These are phyloP conservation scores for Carabus problematicus DNA, from an alignment of 2,888 invertebrate species.

Conservation along the genomic window DNA sequence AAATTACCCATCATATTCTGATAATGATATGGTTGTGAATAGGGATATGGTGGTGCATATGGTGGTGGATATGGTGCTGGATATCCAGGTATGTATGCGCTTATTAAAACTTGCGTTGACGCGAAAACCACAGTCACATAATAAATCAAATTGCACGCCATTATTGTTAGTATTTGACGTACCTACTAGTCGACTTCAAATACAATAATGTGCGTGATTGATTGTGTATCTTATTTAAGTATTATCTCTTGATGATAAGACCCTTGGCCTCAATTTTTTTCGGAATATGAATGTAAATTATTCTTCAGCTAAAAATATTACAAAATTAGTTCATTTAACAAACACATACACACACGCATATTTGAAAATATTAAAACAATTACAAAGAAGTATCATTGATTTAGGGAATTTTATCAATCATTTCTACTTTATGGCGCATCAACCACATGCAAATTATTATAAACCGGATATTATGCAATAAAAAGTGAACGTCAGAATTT, in stretches of 20 bases:
- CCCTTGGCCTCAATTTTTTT: constrained; percentile 24
- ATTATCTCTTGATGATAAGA: constrained; percentile 27
- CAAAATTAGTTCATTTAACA: too few species aligned
- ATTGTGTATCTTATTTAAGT: constrained; percentile 11
- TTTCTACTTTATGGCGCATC: too few species aligned
- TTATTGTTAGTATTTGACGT: constrained; percentile 1
- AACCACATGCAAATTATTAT: too few species aligned
- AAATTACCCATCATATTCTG: background rate
- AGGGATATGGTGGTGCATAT: constrained; percentile 12
- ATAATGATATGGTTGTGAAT: constrained; percentile 7
- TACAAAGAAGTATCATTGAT: too few species aligned
- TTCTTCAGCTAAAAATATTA: too few species aligned
- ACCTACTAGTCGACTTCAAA: background rate
- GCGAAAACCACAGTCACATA: constrained; percentile 16
- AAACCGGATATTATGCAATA: too few species aligned
- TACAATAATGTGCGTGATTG: background rate
- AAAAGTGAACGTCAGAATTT: too few species aligned
- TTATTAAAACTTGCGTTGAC: constrained; percentile 1
- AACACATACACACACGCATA: too few species aligned
- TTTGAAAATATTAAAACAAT: too few species aligned
- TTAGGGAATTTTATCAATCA: too few species aligned
- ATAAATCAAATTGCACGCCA: background rate
- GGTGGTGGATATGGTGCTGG: constrained; percentile 6
- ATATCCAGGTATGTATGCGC: constrained; percentile 21
- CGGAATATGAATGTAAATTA: constrained; percentile 18